Evolutionary conservation across 1,140 invertebrate genomes (phyloP).

Genomic region (Pararge aegeria): DNA sequence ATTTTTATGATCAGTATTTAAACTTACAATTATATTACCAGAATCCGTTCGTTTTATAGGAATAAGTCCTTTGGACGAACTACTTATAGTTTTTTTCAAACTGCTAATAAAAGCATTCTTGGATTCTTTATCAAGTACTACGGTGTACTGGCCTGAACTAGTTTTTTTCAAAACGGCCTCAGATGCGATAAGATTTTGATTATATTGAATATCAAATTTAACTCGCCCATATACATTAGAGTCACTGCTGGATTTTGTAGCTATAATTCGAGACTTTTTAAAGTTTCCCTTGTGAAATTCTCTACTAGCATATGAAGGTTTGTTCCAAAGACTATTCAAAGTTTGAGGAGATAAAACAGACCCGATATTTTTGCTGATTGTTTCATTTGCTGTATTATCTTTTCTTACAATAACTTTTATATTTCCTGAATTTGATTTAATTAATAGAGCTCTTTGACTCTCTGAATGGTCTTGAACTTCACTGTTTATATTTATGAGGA

Average conservation of each 20-base stretch:
- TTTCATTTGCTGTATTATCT: constrained; percentile 6
- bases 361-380: constrained; percentile 13
- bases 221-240: constrained; percentile 38
- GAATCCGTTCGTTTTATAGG: constrained; percentile 42
- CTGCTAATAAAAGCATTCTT: constrained; percentile 44
- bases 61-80: constrained; percentile 29
- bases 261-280: constrained; percentile 14
- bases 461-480: constrained; percentile 11
- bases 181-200: constrained; percentile 23
- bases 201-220: constrained; percentile 31
- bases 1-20: constrained; percentile 28
- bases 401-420: constrained; percentile 46
- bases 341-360: constrained; percentile 24
- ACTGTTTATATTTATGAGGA: constrained; percentile 36
- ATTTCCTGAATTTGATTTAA: constrained; percentile 44
- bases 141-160: constrained; percentile 36
- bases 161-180: constrained; percentile 39
- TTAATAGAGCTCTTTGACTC: constrained; percentile 39
- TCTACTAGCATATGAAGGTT: constrained; percentile 20
- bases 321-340: constrained; percentile 26
- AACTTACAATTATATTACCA: constrained; percentile 39
- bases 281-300: constrained; percentile 17
- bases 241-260: constrained; percentile 37
- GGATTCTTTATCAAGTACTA: constrained; percentile 44
- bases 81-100: constrained; percentile 37